Percentiles rank a stretch among this genome's conserved stretches.
Evolutionary conservation across 1,140 invertebrate species (phyloP).

Genomic region (Orius laevigatus): DNA sequence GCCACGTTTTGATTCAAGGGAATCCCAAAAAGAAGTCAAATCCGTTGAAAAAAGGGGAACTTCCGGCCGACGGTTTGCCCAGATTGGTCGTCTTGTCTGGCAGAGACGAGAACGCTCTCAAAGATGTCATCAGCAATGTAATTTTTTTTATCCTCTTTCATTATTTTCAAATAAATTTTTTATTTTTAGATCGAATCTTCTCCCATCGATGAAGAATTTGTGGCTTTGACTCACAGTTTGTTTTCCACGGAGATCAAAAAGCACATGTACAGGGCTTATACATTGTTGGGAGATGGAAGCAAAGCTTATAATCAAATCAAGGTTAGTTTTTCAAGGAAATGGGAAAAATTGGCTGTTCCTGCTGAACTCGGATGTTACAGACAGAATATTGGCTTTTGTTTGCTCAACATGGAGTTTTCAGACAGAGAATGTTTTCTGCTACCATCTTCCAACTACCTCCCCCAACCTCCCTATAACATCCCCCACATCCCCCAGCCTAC

Average conservation of each 20-base stretch:
- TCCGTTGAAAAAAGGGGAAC: neutral
- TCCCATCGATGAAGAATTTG: conserved; percentile 26
- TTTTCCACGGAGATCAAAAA: conserved; percentile 8
- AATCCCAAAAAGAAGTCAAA: conserved; percentile 16
- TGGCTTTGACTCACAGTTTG: conserved; percentile 10
- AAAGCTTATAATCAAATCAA: too few relatives aligned
- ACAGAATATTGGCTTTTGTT: too few relatives aligned
- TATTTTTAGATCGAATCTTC: too few relatives aligned
- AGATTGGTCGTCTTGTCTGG: conserved; percentile 21
- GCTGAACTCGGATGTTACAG: too few relatives aligned
- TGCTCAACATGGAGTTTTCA: too few relatives aligned
- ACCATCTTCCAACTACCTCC: too few relatives aligned
- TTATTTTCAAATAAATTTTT: neutral
- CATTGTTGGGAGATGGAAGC: conserved; percentile 12
- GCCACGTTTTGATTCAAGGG: conserved; percentile 35
- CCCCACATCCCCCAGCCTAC: too few relatives aligned
- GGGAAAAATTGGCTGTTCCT: too few relatives aligned
- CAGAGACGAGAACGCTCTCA: conserved; percentile 19
- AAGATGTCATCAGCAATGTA: neutral
- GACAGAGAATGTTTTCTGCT: too few relatives aligned
- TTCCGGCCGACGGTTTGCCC: conserved; percentile 19
- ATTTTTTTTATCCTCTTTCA: conserved; percentile 1
- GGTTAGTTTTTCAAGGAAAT: too few relatives aligned
- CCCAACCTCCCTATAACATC: too few relatives aligned
- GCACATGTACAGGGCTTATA: conserved; percentile 15